Evolutionary conservation across 2,113 vertebrate genomes (phyloP), one percentile per base, ranked within the genome.

Genomic region (Tamias sibiricus): DNA sequence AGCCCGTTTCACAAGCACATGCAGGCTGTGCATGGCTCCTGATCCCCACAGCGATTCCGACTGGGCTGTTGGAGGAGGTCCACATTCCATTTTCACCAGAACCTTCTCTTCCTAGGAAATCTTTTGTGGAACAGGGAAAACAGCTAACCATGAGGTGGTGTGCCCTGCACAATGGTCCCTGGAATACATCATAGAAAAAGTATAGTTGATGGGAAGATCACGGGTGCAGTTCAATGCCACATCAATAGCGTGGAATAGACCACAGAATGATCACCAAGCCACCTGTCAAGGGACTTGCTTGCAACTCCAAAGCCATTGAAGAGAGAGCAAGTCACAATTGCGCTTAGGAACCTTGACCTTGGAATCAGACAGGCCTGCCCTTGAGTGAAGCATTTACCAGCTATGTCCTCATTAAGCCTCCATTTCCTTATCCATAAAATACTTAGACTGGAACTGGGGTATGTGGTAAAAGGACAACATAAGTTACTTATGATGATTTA

Each of bases 1-100:
- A 64, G 32, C 7, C 26, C 5, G 1, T 49, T 52, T 75, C 37
- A 30, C 42, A 59, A 11, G 26, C 81, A 68, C 54, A 68, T 30
- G 4, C 17, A 7, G 44, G 40, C 17, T 0, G 19, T 1, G 0
- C 1, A 1, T 0, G 2, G 12, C 6, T 81, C 49, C 88, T 40
- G 40, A 6, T 30, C 72, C 32, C 44, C 59, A 2, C 6, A 0
- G 1, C 40, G 47, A 20, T 37, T 90, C 20, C n/a, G 35, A 37
- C 20, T 24, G 3, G 30, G 76, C 93, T 32, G 49, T 49, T 77
- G 22, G 14, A 37, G 44, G 37, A 64, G 19, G 26, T 42, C 47
- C 62, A 13, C 8, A 40, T 87, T 66, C n/a, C 7, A 3, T 42
- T 24, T 71, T 66, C 37, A n/a, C 8, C 37, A 16, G 57, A 76